Conservation (phyloP, 2,888 invertebrate genomes). For the Napeogenes sylphis region DNA sequence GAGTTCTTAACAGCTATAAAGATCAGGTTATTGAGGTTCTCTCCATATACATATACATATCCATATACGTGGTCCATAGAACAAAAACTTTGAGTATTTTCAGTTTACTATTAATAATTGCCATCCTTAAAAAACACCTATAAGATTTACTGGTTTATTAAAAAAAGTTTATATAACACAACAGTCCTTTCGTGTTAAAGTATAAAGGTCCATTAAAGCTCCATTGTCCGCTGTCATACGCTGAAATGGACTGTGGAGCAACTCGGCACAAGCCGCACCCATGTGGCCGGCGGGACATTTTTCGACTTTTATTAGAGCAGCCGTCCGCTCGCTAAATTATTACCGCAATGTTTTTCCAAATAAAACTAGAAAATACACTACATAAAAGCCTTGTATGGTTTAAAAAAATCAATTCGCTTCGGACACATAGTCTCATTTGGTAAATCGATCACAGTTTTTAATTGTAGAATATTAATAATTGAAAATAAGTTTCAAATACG, state of each 20-base stretch:
- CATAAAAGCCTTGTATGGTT: constrained; percentile 38
- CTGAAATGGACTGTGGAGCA: constrained; percentile 28
- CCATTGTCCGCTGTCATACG: constrained; percentile 30
- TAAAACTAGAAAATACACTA: constrained; percentile 36
- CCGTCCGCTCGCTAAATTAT: constrained; percentile 38
- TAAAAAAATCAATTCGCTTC: constrained; percentile 41
- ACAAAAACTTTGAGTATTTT: too few relatives aligned
- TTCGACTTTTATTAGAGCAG: constrained; percentile 38
- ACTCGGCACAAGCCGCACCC: constrained; percentile 27
- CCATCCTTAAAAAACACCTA: too few relatives aligned
- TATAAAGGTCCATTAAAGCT: constrained; percentile 16
- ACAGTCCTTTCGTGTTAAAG: constrained; percentile 2
- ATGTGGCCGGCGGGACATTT: constrained; percentile 33
- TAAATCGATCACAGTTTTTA: constrained; percentile 25
- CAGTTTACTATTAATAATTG: too few relatives aligned
- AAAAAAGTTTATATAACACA: not conserved
- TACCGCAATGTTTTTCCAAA: constrained; percentile 41
- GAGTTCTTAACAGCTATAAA: too few relatives aligned
- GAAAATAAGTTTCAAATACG: constrained; percentile 1
- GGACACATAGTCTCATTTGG: constrained; percentile 24
- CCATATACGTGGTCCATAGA: too few relatives aligned
- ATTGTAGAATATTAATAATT: not conserved
- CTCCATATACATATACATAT: too few relatives aligned
- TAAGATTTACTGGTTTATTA: not conserved
- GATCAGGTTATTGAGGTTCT: too few relatives aligned